Percentiles rank a stretch among this genome's conserved stretches.
Conservation (phyloP, 2,113 vertebrate genomes). For the Chrysochloris asiatica region DNA sequence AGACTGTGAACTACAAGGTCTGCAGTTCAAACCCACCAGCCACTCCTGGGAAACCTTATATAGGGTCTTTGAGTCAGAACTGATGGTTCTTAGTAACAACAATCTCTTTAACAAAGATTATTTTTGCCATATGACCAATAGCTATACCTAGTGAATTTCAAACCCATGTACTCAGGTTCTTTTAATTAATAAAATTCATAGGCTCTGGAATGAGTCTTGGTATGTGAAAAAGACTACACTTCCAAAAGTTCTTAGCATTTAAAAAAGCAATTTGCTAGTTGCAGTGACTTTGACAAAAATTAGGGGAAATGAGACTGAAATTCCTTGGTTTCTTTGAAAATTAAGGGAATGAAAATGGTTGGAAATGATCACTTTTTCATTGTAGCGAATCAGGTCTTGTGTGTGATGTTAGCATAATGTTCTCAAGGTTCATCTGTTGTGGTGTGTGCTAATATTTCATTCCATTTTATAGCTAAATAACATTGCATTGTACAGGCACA, state of each 20-base stretch:
- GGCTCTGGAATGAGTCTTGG: background rate
- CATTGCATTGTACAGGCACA: background rate
- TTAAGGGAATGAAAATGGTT: background rate
- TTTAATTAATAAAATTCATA: background rate
- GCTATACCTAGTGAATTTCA: background rate
- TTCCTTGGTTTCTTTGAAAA: background rate
- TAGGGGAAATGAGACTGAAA: background rate
- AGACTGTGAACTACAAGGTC: too few species aligned
- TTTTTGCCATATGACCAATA: background rate
- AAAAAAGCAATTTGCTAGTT: background rate
- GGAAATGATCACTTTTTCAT: background rate
- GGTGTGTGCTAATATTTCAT: background rate
- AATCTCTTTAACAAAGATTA: background rate
- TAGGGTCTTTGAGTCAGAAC: too few species aligned
- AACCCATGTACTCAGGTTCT: background rate
- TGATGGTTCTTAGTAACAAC: too few species aligned
- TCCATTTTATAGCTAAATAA: background rate
- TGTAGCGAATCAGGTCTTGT: too few species aligned
- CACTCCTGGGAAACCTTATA: too few species aligned
- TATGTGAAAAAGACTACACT: slow-evolving; percentile 7
- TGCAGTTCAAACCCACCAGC: too few species aligned
- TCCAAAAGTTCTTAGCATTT: background rate
- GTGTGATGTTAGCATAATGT: background rate
- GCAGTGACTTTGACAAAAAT: background rate
- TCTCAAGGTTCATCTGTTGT: background rate